phyloP scores from a whole-genome alignment of 1,140 invertebrate genomes.

The Conus betulinus region DNA sequence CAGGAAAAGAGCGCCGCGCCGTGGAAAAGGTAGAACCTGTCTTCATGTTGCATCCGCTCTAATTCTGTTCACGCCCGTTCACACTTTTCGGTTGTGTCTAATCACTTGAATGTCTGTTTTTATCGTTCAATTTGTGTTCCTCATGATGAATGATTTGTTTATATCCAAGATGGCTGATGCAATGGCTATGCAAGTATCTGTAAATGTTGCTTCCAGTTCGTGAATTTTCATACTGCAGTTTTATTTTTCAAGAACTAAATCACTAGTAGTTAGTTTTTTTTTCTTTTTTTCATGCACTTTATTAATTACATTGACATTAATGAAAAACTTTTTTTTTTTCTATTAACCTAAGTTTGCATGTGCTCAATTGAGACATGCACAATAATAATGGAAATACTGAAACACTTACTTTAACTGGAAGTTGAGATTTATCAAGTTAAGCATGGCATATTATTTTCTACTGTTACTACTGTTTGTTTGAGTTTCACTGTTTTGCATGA shows the following conservation, averaged over 20 bases:
- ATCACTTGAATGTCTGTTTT: conserved; percentile 20
- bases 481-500: not conserved
- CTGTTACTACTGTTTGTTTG: not conserved
- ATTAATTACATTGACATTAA: not conserved
- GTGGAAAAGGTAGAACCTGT: conserved; percentile 31
- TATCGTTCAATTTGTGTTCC: not conserved
- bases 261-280: not conserved
- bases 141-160: not conserved
- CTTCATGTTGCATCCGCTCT: conserved; percentile 14
- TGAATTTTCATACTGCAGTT: not conserved
- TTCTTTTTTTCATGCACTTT: not conserved
- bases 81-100: not conserved
- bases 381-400: not conserved
- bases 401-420: not conserved
- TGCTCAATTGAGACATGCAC: not conserved
- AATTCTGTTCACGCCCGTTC: not conserved
- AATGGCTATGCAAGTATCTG: not conserved
- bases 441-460: not conserved
- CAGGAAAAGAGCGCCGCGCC: conserved; percentile 24
- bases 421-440: not conserved
- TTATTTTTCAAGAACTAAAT: not conserved
- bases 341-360: not conserved
- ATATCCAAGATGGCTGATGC: not conserved
- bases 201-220: not conserved
- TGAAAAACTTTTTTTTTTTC: not conserved